These are phyloP conservation scores for Rhynchonycteris naso DNA, from an alignment of 2,797 vertebrate genomes.

Conservation along the genomic window DNA sequence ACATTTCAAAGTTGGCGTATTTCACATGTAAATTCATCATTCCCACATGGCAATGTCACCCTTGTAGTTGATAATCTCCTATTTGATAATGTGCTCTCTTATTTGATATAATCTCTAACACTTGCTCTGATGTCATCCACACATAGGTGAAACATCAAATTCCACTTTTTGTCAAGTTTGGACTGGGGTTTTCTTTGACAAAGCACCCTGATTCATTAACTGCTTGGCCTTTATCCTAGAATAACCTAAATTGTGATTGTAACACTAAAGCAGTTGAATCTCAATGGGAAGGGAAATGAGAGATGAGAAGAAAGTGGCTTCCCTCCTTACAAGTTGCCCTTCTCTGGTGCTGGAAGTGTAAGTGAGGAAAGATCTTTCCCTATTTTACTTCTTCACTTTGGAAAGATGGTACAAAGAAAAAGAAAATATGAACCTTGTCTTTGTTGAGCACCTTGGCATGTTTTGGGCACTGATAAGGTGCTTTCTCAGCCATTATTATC, in stretches of 20 bases:
- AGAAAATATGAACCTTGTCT: background rate
- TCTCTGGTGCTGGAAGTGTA: background rate
- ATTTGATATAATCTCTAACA: background rate
- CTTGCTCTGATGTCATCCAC: background rate
- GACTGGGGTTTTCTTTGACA: background rate
- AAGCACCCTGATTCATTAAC: background rate
- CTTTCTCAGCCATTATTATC: background rate
- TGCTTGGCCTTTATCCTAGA: background rate
- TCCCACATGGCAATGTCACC: background rate
- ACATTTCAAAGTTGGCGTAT: background rate
- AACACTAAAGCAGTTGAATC: background rate
- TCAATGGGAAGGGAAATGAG: background rate
- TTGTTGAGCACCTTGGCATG: background rate
- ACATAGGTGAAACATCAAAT: background rate
- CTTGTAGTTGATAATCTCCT: background rate
- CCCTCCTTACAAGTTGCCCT: background rate
- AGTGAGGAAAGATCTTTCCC: background rate
- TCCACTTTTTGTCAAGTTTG: background rate
- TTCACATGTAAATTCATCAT: background rate
- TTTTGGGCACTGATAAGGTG: background rate
- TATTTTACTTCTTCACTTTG: background rate
- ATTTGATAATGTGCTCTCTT: background rate
- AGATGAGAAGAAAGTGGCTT: background rate
- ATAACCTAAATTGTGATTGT: background rate
- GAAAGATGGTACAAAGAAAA: background rate